These are phyloP conservation scores for Philypnodon macrostomus DNA, from an alignment of 2,797 vertebrate genomes.

Conservation along the genomic window DNA sequence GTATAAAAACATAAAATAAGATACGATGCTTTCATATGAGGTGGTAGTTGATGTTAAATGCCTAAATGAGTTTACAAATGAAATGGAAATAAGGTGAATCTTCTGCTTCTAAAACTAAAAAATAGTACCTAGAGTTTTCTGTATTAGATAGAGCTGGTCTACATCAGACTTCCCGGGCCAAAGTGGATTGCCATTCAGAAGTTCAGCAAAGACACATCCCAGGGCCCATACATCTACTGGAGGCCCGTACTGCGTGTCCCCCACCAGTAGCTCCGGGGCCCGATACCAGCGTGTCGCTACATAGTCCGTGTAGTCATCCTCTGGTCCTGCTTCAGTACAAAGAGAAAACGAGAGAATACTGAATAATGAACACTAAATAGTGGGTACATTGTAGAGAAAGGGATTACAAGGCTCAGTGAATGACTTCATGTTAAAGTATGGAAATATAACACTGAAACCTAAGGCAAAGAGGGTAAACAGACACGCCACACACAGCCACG, in stretches of 20 bases:
- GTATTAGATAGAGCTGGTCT: constrained; percentile 88
- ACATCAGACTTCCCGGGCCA: constrained; percentile 89
- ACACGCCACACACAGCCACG: constrained; percentile 29
- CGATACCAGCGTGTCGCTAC: constrained; percentile 90
- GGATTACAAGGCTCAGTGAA: constrained; percentile 64
- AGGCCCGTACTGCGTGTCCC: constrained; percentile 86
- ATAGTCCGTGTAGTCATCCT: constrained; percentile 88
- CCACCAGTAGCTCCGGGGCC: constrained; percentile 87
- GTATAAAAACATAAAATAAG: no score
- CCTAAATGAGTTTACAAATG: no score
- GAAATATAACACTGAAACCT: constrained; percentile 65
- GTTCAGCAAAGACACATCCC: constrained; percentile 86
- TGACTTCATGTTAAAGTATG: constrained; percentile 59
- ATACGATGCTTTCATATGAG: no score
- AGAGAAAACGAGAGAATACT: constrained; percentile 15
- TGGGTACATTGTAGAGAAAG: constrained; percentile 20
- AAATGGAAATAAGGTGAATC: no score
- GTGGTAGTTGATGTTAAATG: no score
- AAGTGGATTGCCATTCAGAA: constrained; percentile 83
- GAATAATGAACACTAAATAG: constrained; percentile 54
- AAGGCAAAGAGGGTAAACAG: constrained; percentile 56
- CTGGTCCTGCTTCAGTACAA: constrained; percentile 76
- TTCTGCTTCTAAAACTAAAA: no score
- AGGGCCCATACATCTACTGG: constrained; percentile 86
- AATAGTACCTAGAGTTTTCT: constrained; percentile 81